Percentiles rank a stretch among this genome's conserved stretches.
phyloP scores from a whole-genome alignment of 2,888 invertebrate species.

The Nymphalis c-album region DNA sequence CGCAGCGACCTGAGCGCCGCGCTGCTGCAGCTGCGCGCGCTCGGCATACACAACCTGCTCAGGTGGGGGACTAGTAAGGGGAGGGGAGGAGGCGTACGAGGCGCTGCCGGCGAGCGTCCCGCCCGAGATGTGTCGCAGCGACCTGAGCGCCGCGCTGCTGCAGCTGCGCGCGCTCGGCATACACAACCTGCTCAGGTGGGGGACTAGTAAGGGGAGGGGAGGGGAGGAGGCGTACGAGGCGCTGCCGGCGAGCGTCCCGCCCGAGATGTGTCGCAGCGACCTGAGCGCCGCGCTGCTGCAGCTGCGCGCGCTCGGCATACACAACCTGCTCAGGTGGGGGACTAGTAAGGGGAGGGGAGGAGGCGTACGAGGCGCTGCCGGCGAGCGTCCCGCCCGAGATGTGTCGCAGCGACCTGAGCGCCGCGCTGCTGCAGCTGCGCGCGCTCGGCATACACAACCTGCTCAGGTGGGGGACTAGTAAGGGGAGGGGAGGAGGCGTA shows the following conservation, averaged over 20 bases:
- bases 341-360: background rate
- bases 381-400: constrained; percentile 94
- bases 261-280: constrained; percentile 96
- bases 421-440: constrained; percentile 93
- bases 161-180: constrained; percentile 97
- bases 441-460: constrained; percentile 97
- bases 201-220: background rate
- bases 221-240: no score
- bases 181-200: constrained; percentile 88
- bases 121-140: constrained; percentile 96
- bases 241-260: constrained; percentile 87
- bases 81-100: no score
- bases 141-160: constrained; percentile 91
- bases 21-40: constrained; percentile 93
- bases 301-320: constrained; percentile 96
- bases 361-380: constrained; percentile 85
- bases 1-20: constrained; percentile 92
- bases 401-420: constrained; percentile 92
- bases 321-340: constrained; percentile 88
- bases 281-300: constrained; percentile 92
- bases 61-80: constrained; percentile 57
- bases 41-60: constrained; percentile 95
- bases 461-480: constrained; percentile 74
- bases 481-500: no score
- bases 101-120: constrained; percentile 87